Evolutionary conservation across 2,113 vertebrate species (phyloP), one percentile per base, ranked within the genome.

Genomic region (Engystomops pustulosus): DNA sequence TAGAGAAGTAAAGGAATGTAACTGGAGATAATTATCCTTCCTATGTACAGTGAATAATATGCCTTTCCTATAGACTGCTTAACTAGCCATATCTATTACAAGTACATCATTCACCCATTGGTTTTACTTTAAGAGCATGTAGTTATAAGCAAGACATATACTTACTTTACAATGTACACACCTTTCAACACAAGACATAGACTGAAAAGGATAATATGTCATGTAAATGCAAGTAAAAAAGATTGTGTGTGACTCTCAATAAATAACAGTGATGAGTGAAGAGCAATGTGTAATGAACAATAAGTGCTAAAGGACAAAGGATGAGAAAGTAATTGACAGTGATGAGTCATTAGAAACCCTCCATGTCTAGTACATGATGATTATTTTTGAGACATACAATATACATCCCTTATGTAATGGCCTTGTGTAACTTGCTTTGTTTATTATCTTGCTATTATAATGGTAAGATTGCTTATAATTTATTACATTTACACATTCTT

Each of bases 211-310:
- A 36, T 34, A 30, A 67, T 67, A 34, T 67, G 32, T 67, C 62
- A 67, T 20, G 36, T 17, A 20, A 36, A 34, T 34, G 17, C 32
- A 36, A 20, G 58, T 62, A 30, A 20, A 18, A 67, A 67, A 12
- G 62, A 67, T 67, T 67, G 62, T 32, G 18, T 65, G 60, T 67
- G 62, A 67, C 30, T 67, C 32, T 18, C 20, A 67, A 36, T 67
- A 2, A 67, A 67, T 67, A 36, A 8, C 62, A 20, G 62, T 36
- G 62, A 67, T 67, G 32, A 67, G 30, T 36, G 17, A 5, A 18
- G 17, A 67, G 10, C 62, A 67, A 67, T 67, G 62, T 36, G 17
- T 17, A 67, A 36, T 67, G 32, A 67, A 67, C 62, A 67, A 67
- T 67, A 34, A 34, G 32, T 20, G 62, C 18, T 67, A 36, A 34